Evolutionary conservation across 2,797 vertebrate species (phyloP), one percentile per base, ranked within the genome.

Genomic region (Semaprochilodus insignis): DNA sequence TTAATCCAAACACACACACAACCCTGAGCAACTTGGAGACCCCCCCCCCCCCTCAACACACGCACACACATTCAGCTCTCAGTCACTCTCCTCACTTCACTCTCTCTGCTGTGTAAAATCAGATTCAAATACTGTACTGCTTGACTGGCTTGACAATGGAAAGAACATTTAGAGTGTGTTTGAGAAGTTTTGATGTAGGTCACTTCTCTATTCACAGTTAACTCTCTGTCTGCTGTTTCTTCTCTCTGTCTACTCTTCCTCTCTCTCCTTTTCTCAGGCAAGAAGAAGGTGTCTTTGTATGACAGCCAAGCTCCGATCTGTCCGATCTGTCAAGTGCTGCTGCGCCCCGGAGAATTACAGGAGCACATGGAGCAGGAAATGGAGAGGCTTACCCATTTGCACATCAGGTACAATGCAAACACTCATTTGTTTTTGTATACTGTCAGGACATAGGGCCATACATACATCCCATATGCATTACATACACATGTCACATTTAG

Each of bases 341-440:
- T 99, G 88, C 94, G 98, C 88, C 98, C 98, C 0, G 97, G 97
- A 75, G 98, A 99, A 89, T 92, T 99, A 51, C 97, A 98, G 88
- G 98, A 99, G 67, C 98, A 99, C 93, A 99, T 99, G 98, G 98
- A 99, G 88, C 98, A 99, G 77, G 98, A 99, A 92, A 94, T 99
- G 85, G 97, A 99, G 89, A 95, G 97, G 91, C 96, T 99, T 91
- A 95, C 96, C 0, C 93, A 96, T 85, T 94, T 97, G 89, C 97
- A 97, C 81, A 90, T 97, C 93, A 97, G 97, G 97, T 99, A 96
- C 34, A 55, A 0, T 51, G 55, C 19, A 17, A 62, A 74, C 31
- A 80, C 44, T 78, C 63, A 76, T 62, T 52, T 62, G 36, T 51
- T 52, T 78, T 62, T 54, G 21, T 59, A 74, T 19, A 59, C 48